A percentile compares a stretch with the other conserved stretches of the same genome.
phyloP scores from a whole-genome alignment of 2,797 vertebrate genomes.

The Bradypus variegatus region DNA sequence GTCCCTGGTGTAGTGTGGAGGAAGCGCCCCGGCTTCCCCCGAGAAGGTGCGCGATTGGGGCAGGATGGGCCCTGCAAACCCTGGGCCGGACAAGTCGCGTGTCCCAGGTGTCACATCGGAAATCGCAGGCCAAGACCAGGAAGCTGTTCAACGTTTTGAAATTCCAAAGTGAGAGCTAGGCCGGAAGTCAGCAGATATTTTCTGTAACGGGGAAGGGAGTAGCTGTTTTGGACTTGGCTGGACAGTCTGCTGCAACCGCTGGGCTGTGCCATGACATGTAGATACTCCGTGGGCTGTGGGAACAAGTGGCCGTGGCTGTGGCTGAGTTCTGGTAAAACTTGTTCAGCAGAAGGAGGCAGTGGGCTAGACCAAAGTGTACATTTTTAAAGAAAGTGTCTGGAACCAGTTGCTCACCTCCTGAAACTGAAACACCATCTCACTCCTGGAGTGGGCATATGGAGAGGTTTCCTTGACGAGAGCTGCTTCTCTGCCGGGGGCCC shows the following conservation, averaged over 20 bases:
- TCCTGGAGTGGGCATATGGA: background rate
- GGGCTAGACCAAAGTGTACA: background rate
- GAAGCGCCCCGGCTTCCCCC: background rate
- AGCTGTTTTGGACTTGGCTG: background rate
- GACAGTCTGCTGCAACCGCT: too few species aligned
- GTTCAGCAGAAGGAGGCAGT: background rate
- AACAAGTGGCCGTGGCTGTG: fast-evolving
- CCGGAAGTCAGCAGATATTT: too few species aligned
- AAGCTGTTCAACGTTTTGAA: background rate
- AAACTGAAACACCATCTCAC: too few species aligned
- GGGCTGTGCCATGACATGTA: background rate
- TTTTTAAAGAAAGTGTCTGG: background rate
- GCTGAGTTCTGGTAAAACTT: too few species aligned
- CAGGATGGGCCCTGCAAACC: background rate
- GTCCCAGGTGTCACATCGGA: background rate
- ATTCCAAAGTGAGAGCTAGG: too few species aligned
- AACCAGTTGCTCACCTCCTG: too few species aligned
- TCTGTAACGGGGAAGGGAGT: fast-evolving
- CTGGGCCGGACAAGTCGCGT: too few species aligned
- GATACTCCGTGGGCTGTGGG: too few species aligned
- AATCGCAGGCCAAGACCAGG: background rate
- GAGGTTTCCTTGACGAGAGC: too few species aligned
- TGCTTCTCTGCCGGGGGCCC: too few species aligned
- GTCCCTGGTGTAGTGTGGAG: background rate
- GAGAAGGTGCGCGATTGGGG: background rate